Conservation (phyloP, 2,797 vertebrate genomes). For the Mormyrops attenuatus region DNA sequence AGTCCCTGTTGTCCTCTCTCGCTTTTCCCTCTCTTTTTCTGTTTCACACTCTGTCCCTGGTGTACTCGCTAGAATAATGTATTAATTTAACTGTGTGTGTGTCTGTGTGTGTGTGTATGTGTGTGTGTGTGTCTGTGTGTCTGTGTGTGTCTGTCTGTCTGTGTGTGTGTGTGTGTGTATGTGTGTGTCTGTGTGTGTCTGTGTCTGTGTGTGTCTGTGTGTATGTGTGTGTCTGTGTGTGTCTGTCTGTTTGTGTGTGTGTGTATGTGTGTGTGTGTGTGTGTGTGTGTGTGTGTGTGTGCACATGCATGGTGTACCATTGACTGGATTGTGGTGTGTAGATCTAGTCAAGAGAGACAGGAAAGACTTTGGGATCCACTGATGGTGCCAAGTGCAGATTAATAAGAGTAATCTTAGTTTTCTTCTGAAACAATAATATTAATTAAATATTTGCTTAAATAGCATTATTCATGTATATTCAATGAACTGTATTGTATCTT, state of each 20-base stretch:
- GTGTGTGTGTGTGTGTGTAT: background rate
- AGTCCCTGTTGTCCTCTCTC: constrained; percentile 53
- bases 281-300: background rate
- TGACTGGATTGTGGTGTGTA: constrained; percentile 23
- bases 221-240: no score
- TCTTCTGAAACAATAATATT: background rate
- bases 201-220: no score
- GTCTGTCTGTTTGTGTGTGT: no score
- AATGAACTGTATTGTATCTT: background rate
- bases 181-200: no score
- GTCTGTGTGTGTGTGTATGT: background rate
- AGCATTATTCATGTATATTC: background rate
- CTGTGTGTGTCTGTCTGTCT: background rate
- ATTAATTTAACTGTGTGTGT: background rate
- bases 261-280: no score
- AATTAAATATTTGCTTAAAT: background rate
- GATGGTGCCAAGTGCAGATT: background rate
- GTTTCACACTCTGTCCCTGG: background rate
- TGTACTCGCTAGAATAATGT: background rate
- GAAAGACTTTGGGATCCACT: background rate
- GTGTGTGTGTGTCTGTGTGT: no score
- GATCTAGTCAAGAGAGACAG: background rate
- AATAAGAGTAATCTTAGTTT: background rate
- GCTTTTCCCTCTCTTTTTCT: background rate
- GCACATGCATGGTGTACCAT: constrained; percentile 24